A percentile compares a stretch with the other conserved stretches of the same genome.
These are phyloP conservation scores for Pelagia noctiluca DNA, from an alignment of 30 jellyfish, hydroid and myxozoan genomes.

Conservation along the genomic window DNA sequence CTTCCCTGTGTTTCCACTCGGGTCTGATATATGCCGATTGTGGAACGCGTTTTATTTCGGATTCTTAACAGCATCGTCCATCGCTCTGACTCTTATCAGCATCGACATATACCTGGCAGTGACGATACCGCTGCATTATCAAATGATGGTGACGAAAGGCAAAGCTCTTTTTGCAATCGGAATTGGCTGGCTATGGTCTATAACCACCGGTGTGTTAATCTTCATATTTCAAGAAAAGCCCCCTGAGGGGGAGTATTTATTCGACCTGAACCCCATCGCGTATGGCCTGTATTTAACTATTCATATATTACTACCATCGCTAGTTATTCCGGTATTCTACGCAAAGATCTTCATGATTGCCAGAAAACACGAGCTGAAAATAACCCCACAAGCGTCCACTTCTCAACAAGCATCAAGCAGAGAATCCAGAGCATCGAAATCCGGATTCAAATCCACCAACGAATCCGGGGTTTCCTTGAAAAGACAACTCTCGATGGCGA, in stretches of 20 bases:
- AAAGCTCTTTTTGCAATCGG: slow-evolving; percentile 27
- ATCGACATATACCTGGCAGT: slow-evolving; percentile 60
- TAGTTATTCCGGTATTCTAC: slow-evolving; percentile 34
- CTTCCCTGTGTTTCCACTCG: slow-evolving; percentile 63
- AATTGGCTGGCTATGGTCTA: slow-evolving; percentile 54
- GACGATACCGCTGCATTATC: slow-evolving; percentile 44
- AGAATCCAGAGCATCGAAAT: too few species aligned
- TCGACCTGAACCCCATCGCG: slow-evolving; percentile 41
- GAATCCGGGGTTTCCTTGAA: neutral
- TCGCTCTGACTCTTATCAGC: slow-evolving; percentile 33
- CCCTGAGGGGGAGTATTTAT: slow-evolving; percentile 56
- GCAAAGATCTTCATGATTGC: slow-evolving; percentile 57
- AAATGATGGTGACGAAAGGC: slow-evolving; percentile 6
- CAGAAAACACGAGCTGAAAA: slow-evolving; percentile 43
- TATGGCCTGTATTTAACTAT: slow-evolving; percentile 50
- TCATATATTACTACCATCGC: slow-evolving; percentile 50
- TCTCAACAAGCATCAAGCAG: too few species aligned
- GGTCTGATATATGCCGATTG: slow-evolving; percentile 50
- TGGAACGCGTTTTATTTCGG: slow-evolving; percentile 76
- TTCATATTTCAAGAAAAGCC: slow-evolving; percentile 67
- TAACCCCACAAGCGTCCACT: slow-evolving; percentile 1
- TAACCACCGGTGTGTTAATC: slow-evolving; percentile 27
- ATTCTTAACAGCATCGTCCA: slow-evolving; percentile 55
- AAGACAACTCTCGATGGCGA: slow-evolving; percentile 55
- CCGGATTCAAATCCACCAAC: neutral